Evolutionary conservation across 2,113 vertebrate genomes (phyloP), one percentile per base, ranked within the genome.

Genomic region (Perca fluviatilis): DNA sequence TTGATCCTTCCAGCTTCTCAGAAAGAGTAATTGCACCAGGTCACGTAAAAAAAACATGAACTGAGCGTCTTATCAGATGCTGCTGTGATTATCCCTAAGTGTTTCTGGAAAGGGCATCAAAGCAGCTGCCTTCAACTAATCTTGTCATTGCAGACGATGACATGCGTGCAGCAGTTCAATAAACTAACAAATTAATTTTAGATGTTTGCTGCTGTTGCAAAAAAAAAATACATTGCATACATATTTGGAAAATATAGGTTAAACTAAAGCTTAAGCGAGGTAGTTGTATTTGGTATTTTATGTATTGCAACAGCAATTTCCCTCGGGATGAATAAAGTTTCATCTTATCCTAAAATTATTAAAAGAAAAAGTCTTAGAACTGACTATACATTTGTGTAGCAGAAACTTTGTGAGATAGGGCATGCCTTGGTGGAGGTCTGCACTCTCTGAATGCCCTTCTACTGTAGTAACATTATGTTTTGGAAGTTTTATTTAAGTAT

Each of bases 21-120:
- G 49, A 72, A 71, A 81, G n/a, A 51, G 49, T 65, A 54, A 76
- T 33, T 77, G 51, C 53, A 82, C 6, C 51, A 25, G 72, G 79
- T 82, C 87, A 82, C 53, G 74, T 65, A 53, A 74, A 80, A 80
- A 77, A 81, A 77, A 58, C 58, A 74, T 67, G 74, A 85, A 63
- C 46, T 54, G 63, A 86, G 73, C 10, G 15, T 79, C 79, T 89
- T 86, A 88, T 89, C 85, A 86, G 87, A 85, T 69, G 72, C 54
- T 71, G 72, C 68, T 83, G 80, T 90, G 83, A 88, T 92, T 86
- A 86, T 83, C 51, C 71, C 25, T 54, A 61, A 85, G 67, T 83
- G 76, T 82, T 88, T 85, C 67, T 82, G 71, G 36, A 77, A 64
- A 70, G 64, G 36, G 50, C 66, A 77, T 73, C 65, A 82, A 82